Conservation (phyloP, 2,113 vertebrate species). For the Engraulis encrasicolus region DNA sequence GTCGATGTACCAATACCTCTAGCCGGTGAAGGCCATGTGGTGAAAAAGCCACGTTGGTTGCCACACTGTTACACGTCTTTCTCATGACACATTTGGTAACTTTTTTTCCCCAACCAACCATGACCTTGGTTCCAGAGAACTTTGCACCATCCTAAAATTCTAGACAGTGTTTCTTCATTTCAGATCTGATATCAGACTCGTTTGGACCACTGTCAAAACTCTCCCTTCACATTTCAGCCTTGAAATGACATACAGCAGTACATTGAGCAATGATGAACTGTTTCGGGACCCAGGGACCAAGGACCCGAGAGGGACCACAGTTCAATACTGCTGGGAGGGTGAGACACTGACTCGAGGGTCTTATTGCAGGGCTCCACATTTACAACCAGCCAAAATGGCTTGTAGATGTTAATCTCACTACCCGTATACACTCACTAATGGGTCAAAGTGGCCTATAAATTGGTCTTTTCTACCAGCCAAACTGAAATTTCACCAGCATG, state of each 20-base stretch:
- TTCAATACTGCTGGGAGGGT: too few relatives aligned
- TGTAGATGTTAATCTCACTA: too few relatives aligned
- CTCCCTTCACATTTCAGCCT: background rate
- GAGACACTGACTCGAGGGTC: too few relatives aligned
- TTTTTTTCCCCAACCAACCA: background rate
- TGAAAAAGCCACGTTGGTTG: background rate
- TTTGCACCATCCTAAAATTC: background rate
- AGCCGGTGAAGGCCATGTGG: background rate
- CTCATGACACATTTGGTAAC: background rate
- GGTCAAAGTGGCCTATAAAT: too few relatives aligned
- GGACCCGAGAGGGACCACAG: too few relatives aligned
- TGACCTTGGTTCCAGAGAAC: background rate
- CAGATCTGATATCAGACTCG: background rate
- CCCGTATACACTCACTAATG: too few relatives aligned
- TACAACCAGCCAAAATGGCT: too few relatives aligned
- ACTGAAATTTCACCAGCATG: too few relatives aligned
- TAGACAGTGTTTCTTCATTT: background rate
- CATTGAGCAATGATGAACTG: too few relatives aligned
- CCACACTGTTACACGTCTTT: background rate
- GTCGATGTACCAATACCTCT: background rate
- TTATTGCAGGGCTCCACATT: too few relatives aligned
- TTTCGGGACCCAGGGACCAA: too few relatives aligned
- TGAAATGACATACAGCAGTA: background rate
- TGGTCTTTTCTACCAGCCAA: too few relatives aligned
- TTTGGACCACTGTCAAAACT: background rate